A percentile compares a stretch with the other conserved stretches of the same genome.
phyloP scores from a whole-genome alignment of 2,113 vertebrate genomes.

The Rhabdomys dilectus region DNA sequence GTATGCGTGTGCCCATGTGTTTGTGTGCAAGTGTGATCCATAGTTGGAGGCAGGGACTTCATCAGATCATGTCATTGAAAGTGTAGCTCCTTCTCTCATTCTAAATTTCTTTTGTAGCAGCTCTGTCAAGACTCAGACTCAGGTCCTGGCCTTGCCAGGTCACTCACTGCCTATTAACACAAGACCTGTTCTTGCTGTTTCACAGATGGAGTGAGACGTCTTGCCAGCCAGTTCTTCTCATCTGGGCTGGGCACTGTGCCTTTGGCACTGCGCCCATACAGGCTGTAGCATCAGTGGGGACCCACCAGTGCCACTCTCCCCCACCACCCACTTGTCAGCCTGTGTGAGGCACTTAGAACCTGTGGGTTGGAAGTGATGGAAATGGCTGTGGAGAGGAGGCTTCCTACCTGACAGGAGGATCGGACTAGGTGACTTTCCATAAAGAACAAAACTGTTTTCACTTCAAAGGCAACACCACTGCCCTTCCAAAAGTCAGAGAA shows the following conservation, averaged over 20 bases:
- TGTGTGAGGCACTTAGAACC: background rate
- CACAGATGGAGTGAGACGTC: background rate
- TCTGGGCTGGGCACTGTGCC: background rate
- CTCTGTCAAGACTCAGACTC: background rate
- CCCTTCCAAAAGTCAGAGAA: background rate
- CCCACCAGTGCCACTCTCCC: background rate
- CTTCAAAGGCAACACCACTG: background rate
- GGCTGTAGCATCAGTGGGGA: background rate
- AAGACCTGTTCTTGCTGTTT: background rate
- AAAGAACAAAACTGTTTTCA: background rate
- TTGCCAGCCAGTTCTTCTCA: background rate
- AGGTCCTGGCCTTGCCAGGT: background rate
- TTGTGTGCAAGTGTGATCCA: no score
- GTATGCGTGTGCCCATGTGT: background rate
- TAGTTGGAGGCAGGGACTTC: background rate
- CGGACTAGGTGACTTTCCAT: background rate
- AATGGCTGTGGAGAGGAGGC: background rate
- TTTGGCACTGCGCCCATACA: background rate
- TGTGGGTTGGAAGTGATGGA: background rate
- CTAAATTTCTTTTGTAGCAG: background rate
- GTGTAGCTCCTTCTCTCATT: background rate
- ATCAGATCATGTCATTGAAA: background rate
- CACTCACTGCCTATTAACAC: background rate
- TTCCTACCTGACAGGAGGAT: background rate
- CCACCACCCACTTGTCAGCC: background rate